Base-by-base conservation (phyloP, 2,797 vertebrate species). In the Dryobates pubescens region DNA sequence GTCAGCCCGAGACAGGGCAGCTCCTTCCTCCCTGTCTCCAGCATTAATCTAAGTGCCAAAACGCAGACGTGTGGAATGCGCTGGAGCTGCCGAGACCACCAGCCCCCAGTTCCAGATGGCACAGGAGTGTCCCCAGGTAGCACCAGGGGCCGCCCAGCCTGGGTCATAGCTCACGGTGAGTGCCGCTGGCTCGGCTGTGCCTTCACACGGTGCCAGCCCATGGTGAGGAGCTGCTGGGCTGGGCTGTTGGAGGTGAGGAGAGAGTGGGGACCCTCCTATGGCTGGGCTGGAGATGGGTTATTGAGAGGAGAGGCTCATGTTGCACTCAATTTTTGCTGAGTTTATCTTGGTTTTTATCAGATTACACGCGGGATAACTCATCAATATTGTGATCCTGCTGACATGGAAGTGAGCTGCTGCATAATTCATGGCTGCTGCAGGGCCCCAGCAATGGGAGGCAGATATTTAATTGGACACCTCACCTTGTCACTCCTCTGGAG, bases 31-130 rank as follows among this genome's bases (percentile, higher is more conserved):
- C 94, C 96, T 86, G 95, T 97, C 95, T 95, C 95, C 95, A 94
- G 92, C 95, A 96, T 97, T 90, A 96, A 97, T 96, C 95, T 96
- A 95, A 93, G 96, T 94, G 96, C 97, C 95, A 96, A 90, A 96
- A 96, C 1, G 4, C 94, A 96, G 97, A 93, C 93, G 45, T 94
- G 78, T 88, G 97, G 97, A 97, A 96, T 95, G 93, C 53, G 73
- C 64, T 61, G 67, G 95, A 32, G 71, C 95, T 78, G 91, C 45
- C 91, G 97, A 97, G 90, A 91, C 88, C 95, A 96, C 95, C 96
- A 92, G 91, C 91, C 85, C 85, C 92, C 97, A 97, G 98, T 97
- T 96, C 97, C 92, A 86, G 64, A 93, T 87, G 96, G 97, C 98
- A 97, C 24, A 47, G 95, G 92, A 95, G 91, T 90, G 93, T 82